phyloP scores from a whole-genome alignment of 2,888 invertebrate species.

The Parascotia fuliginaria region DNA sequence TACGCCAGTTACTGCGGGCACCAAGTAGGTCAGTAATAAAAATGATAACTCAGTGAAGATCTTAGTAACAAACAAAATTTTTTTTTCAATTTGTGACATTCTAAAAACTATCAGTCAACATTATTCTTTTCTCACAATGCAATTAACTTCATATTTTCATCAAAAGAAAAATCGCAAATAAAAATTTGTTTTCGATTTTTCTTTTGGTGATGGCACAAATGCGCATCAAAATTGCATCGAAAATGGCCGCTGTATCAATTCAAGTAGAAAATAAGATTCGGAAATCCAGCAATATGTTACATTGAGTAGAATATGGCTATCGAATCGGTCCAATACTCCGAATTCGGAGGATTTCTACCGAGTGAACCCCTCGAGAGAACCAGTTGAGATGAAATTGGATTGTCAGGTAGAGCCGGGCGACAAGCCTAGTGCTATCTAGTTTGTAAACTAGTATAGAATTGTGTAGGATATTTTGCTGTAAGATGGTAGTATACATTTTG shows the following conservation, averaged over 20 bases:
- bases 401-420: slow-evolving; percentile 45
- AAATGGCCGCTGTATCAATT: neutral
- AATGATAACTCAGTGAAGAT: no score
- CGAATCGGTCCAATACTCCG: slow-evolving; percentile 22
- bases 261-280: slow-evolving; percentile 6
- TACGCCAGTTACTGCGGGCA: no score
- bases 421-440: slow-evolving; percentile 25
- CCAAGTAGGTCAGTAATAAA: no score
- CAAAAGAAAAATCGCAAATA: no score
- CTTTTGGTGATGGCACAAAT: neutral
- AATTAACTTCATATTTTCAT: no score
- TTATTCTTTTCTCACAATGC: no score
- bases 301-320: slow-evolving; percentile 22
- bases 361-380: slow-evolving; percentile 38
- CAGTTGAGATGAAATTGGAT: slow-evolving; percentile 54
- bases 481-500: no score
- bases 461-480: slow-evolving; percentile 4
- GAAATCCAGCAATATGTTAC: slow-evolving; percentile 21
- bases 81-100: no score
- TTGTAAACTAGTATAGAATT: slow-evolving; percentile 38
- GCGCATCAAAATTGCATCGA: neutral
- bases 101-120: no score
- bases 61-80: no score
- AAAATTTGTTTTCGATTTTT: no score
- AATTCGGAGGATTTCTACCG: slow-evolving; percentile 23